These are phyloP conservation scores for Chloropsis hardwickii DNA, from an alignment of 2,113 vertebrate genomes.

Conservation along the genomic window DNA sequence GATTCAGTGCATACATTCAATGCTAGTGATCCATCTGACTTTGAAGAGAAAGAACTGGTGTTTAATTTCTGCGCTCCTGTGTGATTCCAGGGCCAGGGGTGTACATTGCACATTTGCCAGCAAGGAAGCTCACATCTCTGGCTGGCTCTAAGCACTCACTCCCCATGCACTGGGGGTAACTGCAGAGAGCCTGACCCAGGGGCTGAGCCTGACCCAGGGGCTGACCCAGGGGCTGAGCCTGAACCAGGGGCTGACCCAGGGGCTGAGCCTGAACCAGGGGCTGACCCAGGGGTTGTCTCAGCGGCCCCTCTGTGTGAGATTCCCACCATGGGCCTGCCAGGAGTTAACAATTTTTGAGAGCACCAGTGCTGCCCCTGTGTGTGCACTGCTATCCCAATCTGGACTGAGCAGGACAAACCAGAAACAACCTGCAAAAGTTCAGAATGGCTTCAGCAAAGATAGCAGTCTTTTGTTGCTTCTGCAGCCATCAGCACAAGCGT, in stretches of 20 bases:
- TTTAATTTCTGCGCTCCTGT: not conserved
- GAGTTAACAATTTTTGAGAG: not conserved
- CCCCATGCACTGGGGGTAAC: accelerated
- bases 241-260: too few species aligned
- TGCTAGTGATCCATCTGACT: not conserved
- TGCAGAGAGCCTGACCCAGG: not conserved
- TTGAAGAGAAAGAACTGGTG: not conserved
- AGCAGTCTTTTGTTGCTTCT: not conserved
- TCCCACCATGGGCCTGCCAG: not conserved
- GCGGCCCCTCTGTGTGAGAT: not conserved
- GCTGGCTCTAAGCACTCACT: not conserved
- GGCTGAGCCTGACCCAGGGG: not conserved
- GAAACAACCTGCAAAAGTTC: not conserved
- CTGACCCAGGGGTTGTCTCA: not conserved
- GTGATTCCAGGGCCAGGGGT: not conserved
- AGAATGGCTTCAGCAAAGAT: not conserved
- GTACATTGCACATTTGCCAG: not conserved
- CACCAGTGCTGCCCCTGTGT: not conserved
- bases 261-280: too few species aligned
- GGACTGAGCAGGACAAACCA: not conserved
- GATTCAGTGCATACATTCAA: not conserved
- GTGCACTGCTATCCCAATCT: not conserved
- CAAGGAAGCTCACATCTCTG: not conserved
- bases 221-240: too few species aligned
- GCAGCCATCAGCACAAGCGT: not conserved